Base-by-base conservation (phyloP, 1,140 invertebrate species). In the Zaprionus davidi region DNA sequence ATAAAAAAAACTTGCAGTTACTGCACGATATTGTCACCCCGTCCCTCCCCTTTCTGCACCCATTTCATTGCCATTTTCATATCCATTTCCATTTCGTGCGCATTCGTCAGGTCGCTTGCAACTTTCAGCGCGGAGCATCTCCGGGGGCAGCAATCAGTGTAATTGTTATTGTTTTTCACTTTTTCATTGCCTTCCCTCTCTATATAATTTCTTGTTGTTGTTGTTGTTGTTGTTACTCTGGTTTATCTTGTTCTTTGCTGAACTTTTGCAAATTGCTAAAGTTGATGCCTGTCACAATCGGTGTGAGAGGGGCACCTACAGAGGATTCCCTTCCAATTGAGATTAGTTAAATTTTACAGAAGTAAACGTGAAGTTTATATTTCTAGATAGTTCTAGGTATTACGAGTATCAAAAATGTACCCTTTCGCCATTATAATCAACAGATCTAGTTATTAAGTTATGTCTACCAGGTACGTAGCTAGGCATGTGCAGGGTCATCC, bases 91-190 rank as follows among this genome's bases (percentile, higher is more conserved):
- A 68, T 78, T 81, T 79, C 65, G 59, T 69, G 73, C 69, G 36
- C 84, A 77, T 63, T 83, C 81, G 65, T 77, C 77, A 79, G 66
- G 67, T 70, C 76, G 68, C 76, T 69, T 70, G 71, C 77, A 75
- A 63, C 80, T 67, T 63, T 56, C 74, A 72, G 24, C 51, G 53
- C 38, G 46, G 4, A 12, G 17, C 58, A 79, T 73, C 81, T 73
- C 85, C 71, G 74, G 69, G 74, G 81, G 74, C 78, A 46, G 81
- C 85, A 84, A 87, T 87, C 84, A 87, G 81, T 81, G 85, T 87
- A 87, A 87, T 87, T 87, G 84, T 87, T 87, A 87, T 87, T 88
- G 85, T 87, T 75, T 66, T 70, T 73, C 26, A 51, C 26, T 44
- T 51, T 59, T 63, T 26, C 56, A 31, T 51, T 55, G 41, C 46